phyloP scores from a whole-genome alignment of 2,113 vertebrate species.

The Drymodes brunneopygia region DNA sequence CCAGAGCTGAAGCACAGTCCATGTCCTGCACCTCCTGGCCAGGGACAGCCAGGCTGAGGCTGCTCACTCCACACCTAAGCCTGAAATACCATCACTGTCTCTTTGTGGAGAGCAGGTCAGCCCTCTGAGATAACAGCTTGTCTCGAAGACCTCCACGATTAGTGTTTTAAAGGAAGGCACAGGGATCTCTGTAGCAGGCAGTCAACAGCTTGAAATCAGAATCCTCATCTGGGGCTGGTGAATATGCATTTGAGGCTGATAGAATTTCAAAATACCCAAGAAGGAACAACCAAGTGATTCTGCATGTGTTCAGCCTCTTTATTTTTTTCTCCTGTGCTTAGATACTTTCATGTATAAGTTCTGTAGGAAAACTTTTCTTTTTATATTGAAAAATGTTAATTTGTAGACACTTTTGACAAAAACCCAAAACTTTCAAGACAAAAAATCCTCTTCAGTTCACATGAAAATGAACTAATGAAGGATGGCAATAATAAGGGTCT shows the following conservation, averaged over 20 bases:
- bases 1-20: background rate
- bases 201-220: background rate
- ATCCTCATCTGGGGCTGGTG: background rate
- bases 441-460: background rate
- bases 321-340: background rate
- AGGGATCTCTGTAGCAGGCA: background rate
- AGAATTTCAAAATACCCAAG: background rate
- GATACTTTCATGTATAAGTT: background rate
- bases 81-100: background rate
- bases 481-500: background rate
- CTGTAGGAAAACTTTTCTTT: background rate
- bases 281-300: background rate
- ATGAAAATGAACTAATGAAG: background rate
- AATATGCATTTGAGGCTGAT: background rate
- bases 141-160: fast-evolving
- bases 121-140: background rate
- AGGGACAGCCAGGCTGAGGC: background rate
- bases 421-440: background rate
- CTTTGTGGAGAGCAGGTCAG: background rate
- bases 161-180: background rate
- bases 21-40: fast-evolving
- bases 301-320: background rate
- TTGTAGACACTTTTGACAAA: background rate
- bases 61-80: fast-evolving
- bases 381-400: background rate